Evolutionary conservation across 2,797 vertebrate genomes (phyloP), one percentile per base, ranked within the genome.

Genomic region (Phrynocephalus forsythii): DNA sequence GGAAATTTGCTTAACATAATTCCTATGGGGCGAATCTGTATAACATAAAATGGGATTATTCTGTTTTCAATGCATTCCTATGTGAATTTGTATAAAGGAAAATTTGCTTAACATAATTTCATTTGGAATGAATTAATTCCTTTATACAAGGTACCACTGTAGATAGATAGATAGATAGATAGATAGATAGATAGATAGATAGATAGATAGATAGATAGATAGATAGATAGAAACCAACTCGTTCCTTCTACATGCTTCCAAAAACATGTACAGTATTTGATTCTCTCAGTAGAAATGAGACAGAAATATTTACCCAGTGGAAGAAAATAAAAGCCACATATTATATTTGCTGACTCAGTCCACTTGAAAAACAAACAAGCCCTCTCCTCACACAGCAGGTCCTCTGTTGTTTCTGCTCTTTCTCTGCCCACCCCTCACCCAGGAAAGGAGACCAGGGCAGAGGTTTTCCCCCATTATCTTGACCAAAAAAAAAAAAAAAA

Each of bases 401-500:
- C 92, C 89, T 8, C 80, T 88, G 94, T 93, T 94, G 13, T 56
- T 92, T 94, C 91, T 91, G 88, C 83, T 83, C 89, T 85, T 89
- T 86, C 89, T 91, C 85, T 90, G 92, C 90, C 89, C 20, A 86
- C 92, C 86, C 38, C 4, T 6, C 13, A 9, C 5, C 18, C 30
- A 10, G 20, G n/a, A 72, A 82, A 16, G 18, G 60, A 22, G 18
- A 18, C 4, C 60, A 63, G 60, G 69, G 93, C 68, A 16, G 91
- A 92, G 88, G 90, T 68, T 80, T 89, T 93, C 94, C 11, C 78
- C 30, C 30, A 63, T n/a, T 87, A 88, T 93, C 91, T 95, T 94
- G 91, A 94, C 93, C 90, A 93, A 93, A 91, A 95, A 94, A 95
- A 33, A 94, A 94, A 96, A 94, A 95, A 33, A 94, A 94, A 96